Conservation (phyloP, 2,797 vertebrate genomes). For the Acipenser ruthenus region DNA sequence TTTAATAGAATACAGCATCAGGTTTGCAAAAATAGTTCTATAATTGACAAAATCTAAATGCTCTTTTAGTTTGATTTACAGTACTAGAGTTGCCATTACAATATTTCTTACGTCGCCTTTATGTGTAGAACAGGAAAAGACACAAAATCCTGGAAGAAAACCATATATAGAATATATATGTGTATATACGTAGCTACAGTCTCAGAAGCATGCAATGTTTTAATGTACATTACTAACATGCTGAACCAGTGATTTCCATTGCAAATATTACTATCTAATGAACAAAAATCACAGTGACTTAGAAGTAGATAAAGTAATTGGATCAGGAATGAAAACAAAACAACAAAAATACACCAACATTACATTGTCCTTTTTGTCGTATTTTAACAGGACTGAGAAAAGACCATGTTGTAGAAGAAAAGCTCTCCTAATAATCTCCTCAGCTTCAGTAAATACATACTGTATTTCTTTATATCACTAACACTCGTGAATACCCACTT, state of each 20-base stretch:
- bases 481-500: no score
- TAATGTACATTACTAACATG: conserved; percentile 17
- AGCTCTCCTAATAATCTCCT: background rate
- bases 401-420: conserved; percentile 4
- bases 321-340: conserved; percentile 2
- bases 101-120: conserved; percentile 24
- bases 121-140: conserved; percentile 11
- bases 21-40: conserved; percentile 59
- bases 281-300: conserved; percentile 29
- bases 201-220: conserved; percentile 15
- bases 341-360: conserved; percentile 9
- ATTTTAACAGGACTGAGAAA: background rate
- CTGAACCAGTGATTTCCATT: conserved; percentile 20
- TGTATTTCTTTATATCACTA: no score
- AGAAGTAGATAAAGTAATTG: background rate
- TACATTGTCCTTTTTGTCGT: conserved; percentile 2
- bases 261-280: conserved; percentile 13
- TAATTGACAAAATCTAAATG: conserved; percentile 52
- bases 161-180: conserved; percentile 13
- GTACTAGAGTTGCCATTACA: conserved; percentile 38
- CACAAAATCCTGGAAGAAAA: conserved; percentile 7
- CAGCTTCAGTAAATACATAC: background rate
- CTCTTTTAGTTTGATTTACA: conserved; percentile 40
- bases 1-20: conserved; percentile 47
- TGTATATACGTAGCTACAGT: conserved; percentile 11